Evolutionary conservation across 2,888 invertebrate genomes (phyloP).

Genomic region (Volucella inanis): DNA sequence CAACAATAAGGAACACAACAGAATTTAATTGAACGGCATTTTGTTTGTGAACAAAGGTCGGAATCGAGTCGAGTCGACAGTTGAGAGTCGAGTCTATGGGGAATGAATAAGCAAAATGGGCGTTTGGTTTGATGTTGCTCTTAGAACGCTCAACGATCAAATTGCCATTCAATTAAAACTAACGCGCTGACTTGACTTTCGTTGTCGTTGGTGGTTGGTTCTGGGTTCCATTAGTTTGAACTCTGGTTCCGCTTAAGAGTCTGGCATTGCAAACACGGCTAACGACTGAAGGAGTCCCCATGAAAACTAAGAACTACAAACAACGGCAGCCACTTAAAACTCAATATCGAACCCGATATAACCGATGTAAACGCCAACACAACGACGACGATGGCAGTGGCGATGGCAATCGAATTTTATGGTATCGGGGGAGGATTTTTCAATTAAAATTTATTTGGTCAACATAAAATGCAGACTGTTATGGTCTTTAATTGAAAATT

Average conservation of each 20-base stretch:
- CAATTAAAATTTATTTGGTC: conserved; percentile 65
- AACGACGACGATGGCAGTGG: neutral
- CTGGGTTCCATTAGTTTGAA: conserved; percentile 49
- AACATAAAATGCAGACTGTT: conserved; percentile 40
- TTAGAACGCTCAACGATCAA: conserved; percentile 63
- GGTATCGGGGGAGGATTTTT: conserved; percentile 66
- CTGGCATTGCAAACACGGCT: conserved; percentile 11
- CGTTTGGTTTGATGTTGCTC: conserved; percentile 59
- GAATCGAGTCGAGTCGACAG: neutral
- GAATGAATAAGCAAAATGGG: conserved; percentile 34
- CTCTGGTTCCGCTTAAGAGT: conserved; percentile 53
- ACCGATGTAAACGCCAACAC: conserved; percentile 11
- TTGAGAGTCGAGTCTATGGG: neutral
- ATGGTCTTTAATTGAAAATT: conserved; percentile 56
- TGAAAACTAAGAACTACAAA: conserved; percentile 1
- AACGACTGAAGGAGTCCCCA: neutral
- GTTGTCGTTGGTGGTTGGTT: conserved; percentile 4
- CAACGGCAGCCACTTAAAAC: conserved; percentile 30
- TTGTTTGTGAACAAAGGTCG: conserved; percentile 23
- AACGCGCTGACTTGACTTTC: conserved; percentile 6
- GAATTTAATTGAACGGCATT: conserved; percentile 65
- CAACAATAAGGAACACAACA: conserved; percentile 33
- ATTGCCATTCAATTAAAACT: conserved; percentile 68
- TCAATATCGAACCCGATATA: conserved; percentile 30
- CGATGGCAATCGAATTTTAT: neutral